A percentile compares a stretch with the other conserved stretches of the same genome.
Conservation (phyloP, 2,113 vertebrate genomes). For the Pelmatolapia mariae region DNA sequence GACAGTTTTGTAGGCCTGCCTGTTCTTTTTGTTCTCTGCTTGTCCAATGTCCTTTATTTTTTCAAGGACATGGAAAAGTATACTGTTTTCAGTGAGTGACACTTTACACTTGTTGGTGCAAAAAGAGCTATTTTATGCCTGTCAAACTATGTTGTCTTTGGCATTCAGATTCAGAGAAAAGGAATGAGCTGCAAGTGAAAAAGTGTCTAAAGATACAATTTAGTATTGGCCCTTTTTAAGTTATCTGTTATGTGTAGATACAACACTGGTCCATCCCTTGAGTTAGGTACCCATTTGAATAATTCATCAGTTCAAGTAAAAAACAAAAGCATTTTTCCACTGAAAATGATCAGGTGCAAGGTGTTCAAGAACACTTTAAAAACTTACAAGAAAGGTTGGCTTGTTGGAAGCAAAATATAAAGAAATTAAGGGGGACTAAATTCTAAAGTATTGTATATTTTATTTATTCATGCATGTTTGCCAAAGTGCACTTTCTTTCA, state of each 20-base stretch:
- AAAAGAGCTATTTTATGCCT: not conserved
- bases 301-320: no score
- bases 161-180: not conserved
- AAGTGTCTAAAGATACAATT: not conserved
- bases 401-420: no score
- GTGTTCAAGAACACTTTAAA: no score
- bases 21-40: not conserved
- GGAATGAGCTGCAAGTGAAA: not conserved
- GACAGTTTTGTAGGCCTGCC: not conserved
- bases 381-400: no score
- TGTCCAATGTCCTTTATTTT: not conserved
- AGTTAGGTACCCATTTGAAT: no score
- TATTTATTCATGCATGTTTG: not conserved
- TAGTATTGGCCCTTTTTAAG: not conserved
- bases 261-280: no score
- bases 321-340: no score
- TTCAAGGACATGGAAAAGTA: not conserved
- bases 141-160: not conserved
- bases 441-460: not conserved
- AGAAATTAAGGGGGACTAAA: not conserved
- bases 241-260: no score
- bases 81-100: not conserved
- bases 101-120: not conserved
- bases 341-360: no score
- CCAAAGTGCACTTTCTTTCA: not conserved